Conservation (phyloP, 2,113 vertebrate species). For the Oncorhynchus keta region DNA sequence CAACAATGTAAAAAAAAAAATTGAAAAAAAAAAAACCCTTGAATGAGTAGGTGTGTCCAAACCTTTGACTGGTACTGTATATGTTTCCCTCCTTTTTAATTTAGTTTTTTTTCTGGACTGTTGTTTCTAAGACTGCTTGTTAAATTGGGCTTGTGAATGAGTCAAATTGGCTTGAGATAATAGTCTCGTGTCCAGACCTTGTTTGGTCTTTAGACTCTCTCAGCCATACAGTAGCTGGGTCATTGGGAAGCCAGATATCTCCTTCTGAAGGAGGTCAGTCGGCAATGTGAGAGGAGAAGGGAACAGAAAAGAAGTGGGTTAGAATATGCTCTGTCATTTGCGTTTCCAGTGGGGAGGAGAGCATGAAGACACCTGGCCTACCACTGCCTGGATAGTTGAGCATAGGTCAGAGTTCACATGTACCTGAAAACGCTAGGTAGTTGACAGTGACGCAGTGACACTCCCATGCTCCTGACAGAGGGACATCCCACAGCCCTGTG, state of each 20-base stretch:
- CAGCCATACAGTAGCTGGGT: neutral
- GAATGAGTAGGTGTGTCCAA: too few species aligned
- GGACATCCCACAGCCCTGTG: conserved; percentile 30
- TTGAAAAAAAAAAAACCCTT: too few species aligned
- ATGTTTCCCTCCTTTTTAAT: neutral
- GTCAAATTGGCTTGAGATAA: neutral
- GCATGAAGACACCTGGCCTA: conserved; percentile 36
- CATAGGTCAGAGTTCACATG: conserved; percentile 47
- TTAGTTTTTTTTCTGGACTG: conserved; percentile 10
- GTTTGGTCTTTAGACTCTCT: conserved; percentile 28
- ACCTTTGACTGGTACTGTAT: too few species aligned
- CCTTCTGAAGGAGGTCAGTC: conserved; percentile 21
- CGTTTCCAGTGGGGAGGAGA: conserved; percentile 28
- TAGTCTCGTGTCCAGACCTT: conserved; percentile 25
- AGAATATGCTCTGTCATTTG: conserved; percentile 32
- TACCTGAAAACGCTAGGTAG: conserved; percentile 35
- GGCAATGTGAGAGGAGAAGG: neutral
- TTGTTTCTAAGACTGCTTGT: neutral
- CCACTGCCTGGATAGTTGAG: conserved; percentile 23
- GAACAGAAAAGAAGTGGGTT: conserved; percentile 4
- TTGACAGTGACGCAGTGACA: conserved; percentile 11
- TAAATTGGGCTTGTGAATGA: neutral
- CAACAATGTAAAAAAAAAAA: too few species aligned
- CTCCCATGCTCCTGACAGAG: conserved; percentile 5
- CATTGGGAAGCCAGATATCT: conserved; percentile 10